Percentiles rank a stretch among this genome's conserved stretches.
Evolutionary conservation across 2,113 vertebrate species (phyloP).

Genomic region (Callospermophilus lateralis): DNA sequence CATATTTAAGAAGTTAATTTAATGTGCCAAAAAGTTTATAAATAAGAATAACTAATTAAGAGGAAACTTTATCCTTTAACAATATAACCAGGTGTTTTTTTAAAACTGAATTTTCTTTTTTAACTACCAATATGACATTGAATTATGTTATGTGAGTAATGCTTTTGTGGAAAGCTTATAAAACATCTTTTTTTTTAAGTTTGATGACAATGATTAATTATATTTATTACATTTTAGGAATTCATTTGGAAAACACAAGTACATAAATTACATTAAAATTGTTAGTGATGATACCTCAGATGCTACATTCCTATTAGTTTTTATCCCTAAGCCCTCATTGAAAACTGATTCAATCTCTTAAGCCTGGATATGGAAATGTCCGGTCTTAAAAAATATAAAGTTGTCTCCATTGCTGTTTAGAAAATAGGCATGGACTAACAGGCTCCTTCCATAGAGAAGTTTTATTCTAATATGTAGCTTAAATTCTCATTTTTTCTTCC

Average conservation of each 20-base stretch:
- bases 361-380: neutral
- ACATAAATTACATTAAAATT: neutral
- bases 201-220: neutral
- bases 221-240: neutral
- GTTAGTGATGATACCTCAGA: neutral
- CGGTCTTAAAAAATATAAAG: neutral
- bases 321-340: neutral
- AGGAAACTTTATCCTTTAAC: neutral
- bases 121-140: neutral
- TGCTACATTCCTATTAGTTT: neutral
- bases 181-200: neutral
- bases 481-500: neutral
- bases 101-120: constrained; percentile 22
- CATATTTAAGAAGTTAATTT: neutral
- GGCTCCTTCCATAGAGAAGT: neutral
- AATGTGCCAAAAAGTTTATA: neutral
- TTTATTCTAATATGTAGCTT: neutral
- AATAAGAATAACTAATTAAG: neutral
- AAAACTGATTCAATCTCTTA: neutral
- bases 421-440: neutral
- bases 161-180: neutral
- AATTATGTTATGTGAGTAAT: neutral
- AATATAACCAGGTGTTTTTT: neutral
- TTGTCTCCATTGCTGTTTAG: neutral
- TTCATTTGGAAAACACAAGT: neutral